Evolutionary conservation across 2,888 invertebrate species (phyloP).

Genomic region (Nemotelus nigrinus): DNA sequence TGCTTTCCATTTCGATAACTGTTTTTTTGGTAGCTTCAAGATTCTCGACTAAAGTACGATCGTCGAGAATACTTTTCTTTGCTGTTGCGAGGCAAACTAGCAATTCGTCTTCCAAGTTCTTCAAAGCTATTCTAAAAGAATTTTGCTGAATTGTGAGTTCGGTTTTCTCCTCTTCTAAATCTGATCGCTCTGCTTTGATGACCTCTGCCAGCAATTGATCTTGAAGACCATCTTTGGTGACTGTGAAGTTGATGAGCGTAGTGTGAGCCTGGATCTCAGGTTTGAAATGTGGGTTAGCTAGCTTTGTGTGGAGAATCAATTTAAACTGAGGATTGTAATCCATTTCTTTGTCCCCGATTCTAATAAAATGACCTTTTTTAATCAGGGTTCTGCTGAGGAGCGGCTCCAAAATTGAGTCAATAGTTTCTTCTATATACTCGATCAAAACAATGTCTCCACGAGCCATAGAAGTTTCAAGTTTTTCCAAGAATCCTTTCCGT

Average conservation of each 20-base stretch:
- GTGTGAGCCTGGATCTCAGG: conserved; percentile 98
- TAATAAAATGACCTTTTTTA: conserved; percentile 82
- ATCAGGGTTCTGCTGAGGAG: conserved; percentile 88
- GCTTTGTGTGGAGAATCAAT: conserved; percentile 89
- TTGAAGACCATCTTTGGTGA: conserved; percentile 93
- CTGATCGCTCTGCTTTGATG: conserved; percentile 92
- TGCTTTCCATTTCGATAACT: conserved; percentile 87
- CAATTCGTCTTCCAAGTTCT: conserved; percentile 89
- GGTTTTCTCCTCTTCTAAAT: conserved; percentile 85
- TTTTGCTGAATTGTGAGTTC: conserved; percentile 93
- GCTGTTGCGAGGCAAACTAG: conserved; percentile 88
- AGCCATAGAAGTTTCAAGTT: conserved; percentile 78
- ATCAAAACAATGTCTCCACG: conserved; percentile 82
- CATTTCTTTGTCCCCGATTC: conserved; percentile 92
- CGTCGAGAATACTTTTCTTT: conserved; percentile 90
- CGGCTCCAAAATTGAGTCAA: conserved; percentile 94
- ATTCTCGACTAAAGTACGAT: conserved; percentile 89
- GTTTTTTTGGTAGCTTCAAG: conserved; percentile 94
- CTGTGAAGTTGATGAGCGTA: conserved; percentile 95
- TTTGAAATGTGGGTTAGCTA: conserved; percentile 96
- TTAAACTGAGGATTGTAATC: conserved; percentile 86
- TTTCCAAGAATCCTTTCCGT: conserved; percentile 85
- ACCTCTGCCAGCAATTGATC: conserved; percentile 95
- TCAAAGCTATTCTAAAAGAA: conserved; percentile 92
- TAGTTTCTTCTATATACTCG: conserved; percentile 89